Conservation (phyloP, 2,888 invertebrate species). For the Sicus ferrugineus region DNA sequence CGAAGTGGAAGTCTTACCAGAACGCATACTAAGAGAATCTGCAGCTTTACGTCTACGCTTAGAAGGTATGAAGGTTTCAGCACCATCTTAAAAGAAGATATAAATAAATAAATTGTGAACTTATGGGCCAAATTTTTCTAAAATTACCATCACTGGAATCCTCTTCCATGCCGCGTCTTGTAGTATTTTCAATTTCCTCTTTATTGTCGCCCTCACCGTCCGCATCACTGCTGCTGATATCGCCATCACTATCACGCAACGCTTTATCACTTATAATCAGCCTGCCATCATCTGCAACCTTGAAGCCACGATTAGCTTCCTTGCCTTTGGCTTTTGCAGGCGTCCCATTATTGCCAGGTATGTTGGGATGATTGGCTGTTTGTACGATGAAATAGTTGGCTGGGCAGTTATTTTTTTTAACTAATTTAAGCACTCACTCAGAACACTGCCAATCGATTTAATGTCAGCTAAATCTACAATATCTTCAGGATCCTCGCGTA, state of each 20-base stretch:
- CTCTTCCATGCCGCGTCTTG: conserved; percentile 59
- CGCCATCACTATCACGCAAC: conserved; percentile 61
- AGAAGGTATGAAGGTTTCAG: conserved; percentile 43
- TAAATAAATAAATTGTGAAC: not conserved
- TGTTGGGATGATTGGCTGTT: conserved; percentile 73
- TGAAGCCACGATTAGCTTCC: conserved; percentile 75
- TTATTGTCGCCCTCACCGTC: conserved; percentile 36
- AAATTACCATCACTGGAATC: conserved; percentile 59
- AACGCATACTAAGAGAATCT: conserved; percentile 69
- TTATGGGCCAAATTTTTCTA: not conserved
- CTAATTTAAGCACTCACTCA: conserved; percentile 66
- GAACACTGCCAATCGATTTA: conserved; percentile 80
- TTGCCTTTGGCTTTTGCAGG: conserved; percentile 65
- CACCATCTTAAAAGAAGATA: conserved; percentile 54
- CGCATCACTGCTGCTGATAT: conserved; percentile 47
- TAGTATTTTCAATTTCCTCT: conserved; percentile 40
- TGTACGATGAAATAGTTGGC: conserved; percentile 40
- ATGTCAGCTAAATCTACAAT: conserved; percentile 90
- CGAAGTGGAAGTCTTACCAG: conserved; percentile 65
- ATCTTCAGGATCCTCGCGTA: conserved; percentile 80
- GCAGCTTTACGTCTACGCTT: conserved; percentile 66
- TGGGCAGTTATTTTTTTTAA: not conserved
- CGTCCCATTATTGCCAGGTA: conserved; percentile 29
- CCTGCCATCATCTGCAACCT: conserved; percentile 82
- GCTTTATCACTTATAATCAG: conserved; percentile 78